phyloP scores from a whole-genome alignment of 2,113 vertebrate species.

The Daphoenositta chrysoptera region DNA sequence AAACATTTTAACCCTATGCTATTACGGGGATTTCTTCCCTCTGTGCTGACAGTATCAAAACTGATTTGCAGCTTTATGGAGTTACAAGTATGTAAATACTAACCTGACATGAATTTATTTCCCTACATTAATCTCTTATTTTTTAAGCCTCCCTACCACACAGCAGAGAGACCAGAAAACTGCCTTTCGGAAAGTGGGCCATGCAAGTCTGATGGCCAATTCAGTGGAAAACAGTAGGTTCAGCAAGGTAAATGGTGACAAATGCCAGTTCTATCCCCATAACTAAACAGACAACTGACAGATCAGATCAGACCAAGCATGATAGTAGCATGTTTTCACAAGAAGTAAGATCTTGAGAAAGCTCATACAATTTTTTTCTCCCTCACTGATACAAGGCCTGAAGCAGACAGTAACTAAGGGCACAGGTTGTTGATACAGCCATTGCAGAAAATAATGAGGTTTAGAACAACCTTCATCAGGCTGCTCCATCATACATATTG shows the following conservation, averaged over 20 bases:
- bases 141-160: background rate
- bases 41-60: background rate
- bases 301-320: background rate
- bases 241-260: background rate
- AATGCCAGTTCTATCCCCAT: background rate
- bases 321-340: rapidly evolving
- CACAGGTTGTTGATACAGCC: background rate
- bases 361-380: background rate
- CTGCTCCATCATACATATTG: background rate
- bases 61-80: background rate
- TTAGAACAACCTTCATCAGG: background rate
- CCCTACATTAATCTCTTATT: background rate
- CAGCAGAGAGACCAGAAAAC: background rate
- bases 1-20: no score
- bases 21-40: background rate
- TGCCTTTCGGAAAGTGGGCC: background rate
- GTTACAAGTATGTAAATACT: background rate
- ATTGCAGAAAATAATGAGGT: background rate
- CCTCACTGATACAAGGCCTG: background rate
- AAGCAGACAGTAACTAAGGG: background rate
- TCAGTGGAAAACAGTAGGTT: background rate
- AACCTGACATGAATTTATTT: background rate
- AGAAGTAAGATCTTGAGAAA: background rate
- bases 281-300: background rate
- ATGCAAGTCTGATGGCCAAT: background rate